Percentiles rank a stretch among this genome's conserved stretches.
phyloP scores from a whole-genome alignment of 2,797 vertebrate species.

The Streptopelia turtur region DNA sequence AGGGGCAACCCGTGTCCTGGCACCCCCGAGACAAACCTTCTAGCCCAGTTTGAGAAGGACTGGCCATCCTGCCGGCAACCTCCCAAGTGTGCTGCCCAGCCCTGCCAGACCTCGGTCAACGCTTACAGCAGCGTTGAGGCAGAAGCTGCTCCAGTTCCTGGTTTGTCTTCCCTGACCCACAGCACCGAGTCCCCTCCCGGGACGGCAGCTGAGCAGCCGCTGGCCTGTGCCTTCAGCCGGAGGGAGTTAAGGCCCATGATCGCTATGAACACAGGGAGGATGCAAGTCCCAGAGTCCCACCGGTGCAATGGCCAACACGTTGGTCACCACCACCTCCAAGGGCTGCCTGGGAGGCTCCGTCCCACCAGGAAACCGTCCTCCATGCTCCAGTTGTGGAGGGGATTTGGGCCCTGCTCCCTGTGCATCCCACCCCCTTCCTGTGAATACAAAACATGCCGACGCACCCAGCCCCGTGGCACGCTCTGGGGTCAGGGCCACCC shows the following conservation, averaged over 20 bases:
- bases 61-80: neutral
- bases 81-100: neutral
- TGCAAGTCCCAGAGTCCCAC: neutral
- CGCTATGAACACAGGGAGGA: accelerated
- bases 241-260: neutral
- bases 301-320: accelerated
- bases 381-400: accelerated
- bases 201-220: neutral
- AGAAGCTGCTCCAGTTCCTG: neutral
- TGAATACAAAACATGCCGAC: accelerated
- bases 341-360: neutral
- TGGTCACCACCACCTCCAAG: accelerated
- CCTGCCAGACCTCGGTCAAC: neutral
- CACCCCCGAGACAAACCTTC: neutral
- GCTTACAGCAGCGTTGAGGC: neutral
- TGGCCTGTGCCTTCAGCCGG: neutral
- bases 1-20: neutral
- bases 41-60: neutral
- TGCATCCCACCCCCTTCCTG: neutral
- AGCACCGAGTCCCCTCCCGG: accelerated
- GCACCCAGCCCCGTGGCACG: accelerated
- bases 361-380: neutral
- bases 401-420: neutral
- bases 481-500: neutral
- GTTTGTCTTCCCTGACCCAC: neutral